Percentiles rank a stretch among this genome's conserved stretches.
Evolutionary conservation across 1,140 invertebrate species (phyloP).

Genomic region (Bombus confusus): DNA sequence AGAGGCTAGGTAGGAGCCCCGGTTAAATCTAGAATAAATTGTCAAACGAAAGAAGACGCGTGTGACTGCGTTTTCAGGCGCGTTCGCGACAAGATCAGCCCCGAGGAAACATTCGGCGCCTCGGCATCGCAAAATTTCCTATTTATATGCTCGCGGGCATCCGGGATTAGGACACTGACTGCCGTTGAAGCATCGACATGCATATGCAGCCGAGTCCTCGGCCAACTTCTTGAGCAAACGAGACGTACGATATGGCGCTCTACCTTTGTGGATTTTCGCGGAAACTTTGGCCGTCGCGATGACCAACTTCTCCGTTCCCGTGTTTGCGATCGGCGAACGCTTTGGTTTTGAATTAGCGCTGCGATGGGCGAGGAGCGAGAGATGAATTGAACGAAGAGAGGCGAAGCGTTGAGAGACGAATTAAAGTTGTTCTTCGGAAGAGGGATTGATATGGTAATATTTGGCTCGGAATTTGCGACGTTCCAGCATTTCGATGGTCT

Average conservation of each 20-base stretch:
- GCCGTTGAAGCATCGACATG: no score
- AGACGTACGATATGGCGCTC: background rate
- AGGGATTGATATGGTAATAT: background rate
- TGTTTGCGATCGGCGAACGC: background rate
- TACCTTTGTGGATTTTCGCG: background rate
- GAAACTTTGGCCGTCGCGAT: slow-evolving; percentile 13
- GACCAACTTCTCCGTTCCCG: background rate
- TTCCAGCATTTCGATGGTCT: background rate
- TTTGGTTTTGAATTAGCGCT: background rate
- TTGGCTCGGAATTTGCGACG: background rate
- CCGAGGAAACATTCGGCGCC: slow-evolving; percentile 15
- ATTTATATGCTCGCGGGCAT: slow-evolving; percentile 51
- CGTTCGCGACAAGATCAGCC: slow-evolving; percentile 2
- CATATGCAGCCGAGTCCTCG: background rate
- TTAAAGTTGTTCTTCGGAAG: background rate
- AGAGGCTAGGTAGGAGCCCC: slow-evolving; percentile 1
- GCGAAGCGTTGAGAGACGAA: background rate
- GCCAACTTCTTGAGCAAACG: background rate
- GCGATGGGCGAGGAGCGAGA: background rate
- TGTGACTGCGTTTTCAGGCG: slow-evolving; percentile 16
- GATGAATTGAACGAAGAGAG: background rate
- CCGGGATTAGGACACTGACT: slow-evolving; percentile 24
- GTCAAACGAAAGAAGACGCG: slow-evolving; percentile 28
- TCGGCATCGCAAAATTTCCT: slow-evolving; percentile 34
- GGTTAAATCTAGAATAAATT: slow-evolving; percentile 20